phyloP scores from a whole-genome alignment of 2,888 invertebrate species.

The Dryococelus australis region DNA sequence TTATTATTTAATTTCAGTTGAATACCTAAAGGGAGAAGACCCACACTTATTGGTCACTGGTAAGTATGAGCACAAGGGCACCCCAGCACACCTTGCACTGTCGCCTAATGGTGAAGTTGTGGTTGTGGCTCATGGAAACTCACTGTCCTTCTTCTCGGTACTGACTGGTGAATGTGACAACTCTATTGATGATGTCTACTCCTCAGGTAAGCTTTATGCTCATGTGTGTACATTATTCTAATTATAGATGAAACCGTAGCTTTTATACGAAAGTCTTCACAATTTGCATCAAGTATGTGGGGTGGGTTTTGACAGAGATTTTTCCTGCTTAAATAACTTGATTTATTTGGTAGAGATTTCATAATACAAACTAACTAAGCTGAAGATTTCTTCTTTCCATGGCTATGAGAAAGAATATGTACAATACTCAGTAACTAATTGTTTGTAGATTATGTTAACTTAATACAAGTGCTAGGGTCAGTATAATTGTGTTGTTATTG shows the following conservation, averaged over 20 bases:
- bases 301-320: no score
- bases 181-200: slow-evolving; percentile 70
- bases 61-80: slow-evolving; percentile 64
- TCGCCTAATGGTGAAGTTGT: slow-evolving; percentile 83
- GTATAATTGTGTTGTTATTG: no score
- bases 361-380: no score
- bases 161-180: slow-evolving; percentile 70
- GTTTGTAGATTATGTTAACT: no score
- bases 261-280: neutral
- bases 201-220: slow-evolving; percentile 53
- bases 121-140: slow-evolving; percentile 70
- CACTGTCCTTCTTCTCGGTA: slow-evolving; percentile 75
- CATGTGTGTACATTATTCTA: no score
- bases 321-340: no score
- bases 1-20: slow-evolving; percentile 64
- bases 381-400: no score
- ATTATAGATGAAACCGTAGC: neutral
- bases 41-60: slow-evolving; percentile 75
- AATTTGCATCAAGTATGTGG: no score
- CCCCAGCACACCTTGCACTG: slow-evolving; percentile 68
- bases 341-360: no score
- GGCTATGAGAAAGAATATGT: no score
- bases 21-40: slow-evolving; percentile 79
- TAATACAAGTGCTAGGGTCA: no score
- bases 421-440: no score